Base-by-base conservation (phyloP, 2,113 vertebrate genomes). In the Rhabdornis inornatus region DNA sequence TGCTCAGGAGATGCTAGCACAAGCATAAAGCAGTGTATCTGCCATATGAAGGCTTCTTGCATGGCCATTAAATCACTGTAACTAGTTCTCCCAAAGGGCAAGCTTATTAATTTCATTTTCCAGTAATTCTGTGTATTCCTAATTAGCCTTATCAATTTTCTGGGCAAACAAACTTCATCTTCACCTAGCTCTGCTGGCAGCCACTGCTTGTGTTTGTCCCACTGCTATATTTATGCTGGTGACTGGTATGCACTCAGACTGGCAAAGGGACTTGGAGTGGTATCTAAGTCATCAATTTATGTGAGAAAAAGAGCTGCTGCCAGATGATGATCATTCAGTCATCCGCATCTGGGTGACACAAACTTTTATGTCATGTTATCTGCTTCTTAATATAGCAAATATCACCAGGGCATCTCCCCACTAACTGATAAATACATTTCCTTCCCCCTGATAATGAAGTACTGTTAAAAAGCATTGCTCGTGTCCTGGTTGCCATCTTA, bases 221-320 rank as follows among this genome's bases (percentile, higher is more conserved):
- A 65, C 40, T 78, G 28, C 88, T 97, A 6, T 78, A 64, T 94
- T 89, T 90, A 53, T 82, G 64, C 65, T 83, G 64, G 39, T 86
- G 64, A 55, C 33, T 95, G 78, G 55, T 92, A 79, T 74, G 74
- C 13, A 53, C 24, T 77, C 45, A 72, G 91, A 20, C 37, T 87
- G 59, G 82, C 93, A 90, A 76, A 83, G 65, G 10, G 56, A 90
- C 76, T 55, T 64, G 59, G 52, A 68, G 40, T 53, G 49, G 42
- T 53, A 88, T 78, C 88, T 74, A 83, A 88, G 59, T 81, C 71
- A 94, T 83, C 71, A 3, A n/a, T 95, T 92, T 88, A 45, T 75
- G 83, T 87, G 93, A 93, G 90, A 96, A 90, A 93, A 90, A 93
- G 50, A 83, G 37, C 40, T 49, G 71, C 63, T 94, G 85, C 87